A percentile compares a stretch with the other conserved stretches of the same genome.
Evolutionary conservation across 2,797 vertebrate species (phyloP).

Genomic region (Manis crassicaudata): DNA sequence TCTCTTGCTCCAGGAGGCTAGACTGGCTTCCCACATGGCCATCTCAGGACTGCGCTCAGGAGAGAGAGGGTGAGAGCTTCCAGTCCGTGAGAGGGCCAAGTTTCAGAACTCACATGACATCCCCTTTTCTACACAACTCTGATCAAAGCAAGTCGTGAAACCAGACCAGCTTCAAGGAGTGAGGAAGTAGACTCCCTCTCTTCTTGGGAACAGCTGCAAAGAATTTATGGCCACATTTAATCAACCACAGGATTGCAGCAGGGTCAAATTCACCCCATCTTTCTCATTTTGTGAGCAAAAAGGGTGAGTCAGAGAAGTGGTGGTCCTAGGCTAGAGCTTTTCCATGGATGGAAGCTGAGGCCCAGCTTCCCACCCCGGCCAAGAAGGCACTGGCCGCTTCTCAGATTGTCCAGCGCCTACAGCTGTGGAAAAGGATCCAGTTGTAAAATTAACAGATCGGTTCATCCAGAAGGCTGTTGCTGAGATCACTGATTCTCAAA

Average conservation of each 20-base stretch:
- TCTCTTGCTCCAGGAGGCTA: not conserved
- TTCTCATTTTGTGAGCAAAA: not conserved
- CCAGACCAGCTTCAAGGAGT: not conserved
- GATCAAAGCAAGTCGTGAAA: not conserved
- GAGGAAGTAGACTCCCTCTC: constrained; percentile 1
- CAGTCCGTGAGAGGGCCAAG: not conserved
- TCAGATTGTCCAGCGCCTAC: rapidly evolving
- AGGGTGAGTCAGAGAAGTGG: not conserved
- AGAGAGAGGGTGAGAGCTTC: not conserved
- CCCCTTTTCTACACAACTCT: not conserved
- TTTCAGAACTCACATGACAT: not conserved
- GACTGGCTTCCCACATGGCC: rapidly evolving
- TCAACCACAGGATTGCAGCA: not conserved
- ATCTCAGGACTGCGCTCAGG: not conserved
- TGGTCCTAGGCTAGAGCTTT: not conserved
- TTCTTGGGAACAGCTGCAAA: not conserved
- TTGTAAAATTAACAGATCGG: not conserved
- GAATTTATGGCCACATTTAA: not conserved
- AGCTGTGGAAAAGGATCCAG: not conserved
- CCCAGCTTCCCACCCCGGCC: not conserved
- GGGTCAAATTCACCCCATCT: not conserved
- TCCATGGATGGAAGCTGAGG: not conserved
- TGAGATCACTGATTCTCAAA: not conserved
- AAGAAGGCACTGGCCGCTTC: not conserved
- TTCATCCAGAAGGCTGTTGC: not conserved